These are phyloP conservation scores for Autographa pulchrina DNA, from an alignment of 2,888 invertebrate species.

Conservation along the genomic window DNA sequence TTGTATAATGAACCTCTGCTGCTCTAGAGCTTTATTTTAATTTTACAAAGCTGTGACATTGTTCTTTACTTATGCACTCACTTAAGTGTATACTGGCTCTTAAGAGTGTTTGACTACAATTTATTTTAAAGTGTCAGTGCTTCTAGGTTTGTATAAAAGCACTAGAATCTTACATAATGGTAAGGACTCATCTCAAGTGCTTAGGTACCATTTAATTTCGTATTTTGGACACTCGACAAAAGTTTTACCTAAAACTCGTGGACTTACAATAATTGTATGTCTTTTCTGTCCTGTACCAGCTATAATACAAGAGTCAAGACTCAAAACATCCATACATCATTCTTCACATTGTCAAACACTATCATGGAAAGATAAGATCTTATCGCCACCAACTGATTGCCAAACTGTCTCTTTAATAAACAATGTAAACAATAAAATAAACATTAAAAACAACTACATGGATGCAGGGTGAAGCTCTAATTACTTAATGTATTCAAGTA, in stretches of 20 bases:
- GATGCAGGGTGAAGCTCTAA: constrained; percentile 61
- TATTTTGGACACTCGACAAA: too few species aligned
- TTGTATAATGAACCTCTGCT: constrained; percentile 48
- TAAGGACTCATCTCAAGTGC: not conserved
- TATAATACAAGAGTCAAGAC: too few species aligned
- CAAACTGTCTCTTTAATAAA: constrained; percentile 51
- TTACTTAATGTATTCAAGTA: constrained; percentile 75
- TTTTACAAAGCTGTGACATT: constrained; percentile 43
- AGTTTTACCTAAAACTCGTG: too few species aligned
- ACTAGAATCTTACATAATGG: too few species aligned
- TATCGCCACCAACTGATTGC: constrained; percentile 38
- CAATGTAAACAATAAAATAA: constrained; percentile 62
- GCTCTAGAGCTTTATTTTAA: constrained; percentile 35
- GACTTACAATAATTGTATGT: too few species aligned
- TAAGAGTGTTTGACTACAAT: not conserved
- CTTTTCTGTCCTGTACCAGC: too few species aligned
- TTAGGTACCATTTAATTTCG: too few species aligned
- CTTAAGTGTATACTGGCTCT: constrained; percentile 12
- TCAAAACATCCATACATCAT: too few species aligned
- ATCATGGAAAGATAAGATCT: not conserved
- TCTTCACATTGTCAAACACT: too few species aligned
- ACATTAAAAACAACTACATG: constrained; percentile 59
- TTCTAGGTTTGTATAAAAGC: not conserved
- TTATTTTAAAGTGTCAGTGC: not conserved
- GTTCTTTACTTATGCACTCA: constrained; percentile 48